These are phyloP conservation scores for Oxycera nigricornis DNA, from an alignment of 2,888 invertebrate genomes.

Conservation along the genomic window DNA sequence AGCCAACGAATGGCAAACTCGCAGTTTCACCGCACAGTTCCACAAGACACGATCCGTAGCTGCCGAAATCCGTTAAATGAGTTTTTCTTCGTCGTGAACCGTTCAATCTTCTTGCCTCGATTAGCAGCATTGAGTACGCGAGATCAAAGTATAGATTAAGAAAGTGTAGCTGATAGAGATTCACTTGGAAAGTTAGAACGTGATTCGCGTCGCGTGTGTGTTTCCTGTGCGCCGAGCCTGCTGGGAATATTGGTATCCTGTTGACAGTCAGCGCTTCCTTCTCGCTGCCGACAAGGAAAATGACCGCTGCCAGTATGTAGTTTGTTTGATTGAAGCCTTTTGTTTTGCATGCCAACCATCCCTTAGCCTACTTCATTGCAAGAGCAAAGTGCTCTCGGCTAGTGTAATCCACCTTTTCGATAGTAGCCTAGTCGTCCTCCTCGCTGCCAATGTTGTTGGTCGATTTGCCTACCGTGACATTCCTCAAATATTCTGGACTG, in stretches of 20 bases:
- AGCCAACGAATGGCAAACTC: too few species aligned
- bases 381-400: not conserved
- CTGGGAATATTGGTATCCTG: not conserved
- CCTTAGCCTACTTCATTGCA: not conserved
- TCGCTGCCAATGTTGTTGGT: not conserved
- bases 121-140: not conserved
- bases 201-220: not conserved
- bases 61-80: conserved; percentile 14
- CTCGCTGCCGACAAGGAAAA: not conserved
- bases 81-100: conserved; percentile 8
- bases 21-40: not conserved
- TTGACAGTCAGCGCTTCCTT: not conserved
- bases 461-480: not conserved
- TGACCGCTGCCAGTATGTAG: conserved; percentile 32
- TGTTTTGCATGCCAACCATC: not conserved
- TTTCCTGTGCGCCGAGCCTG: not conserved
- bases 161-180: not conserved
- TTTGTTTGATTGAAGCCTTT: not conserved
- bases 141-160: not conserved
- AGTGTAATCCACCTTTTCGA: not conserved
- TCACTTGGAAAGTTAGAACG: not conserved
- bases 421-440: not conserved
- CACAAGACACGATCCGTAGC: not conserved
- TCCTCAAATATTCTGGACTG: conserved; percentile 11
- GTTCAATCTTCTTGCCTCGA: not conserved